phyloP scores from a whole-genome alignment of 2,888 invertebrate genomes.

The Ormyrus rosae region DNA sequence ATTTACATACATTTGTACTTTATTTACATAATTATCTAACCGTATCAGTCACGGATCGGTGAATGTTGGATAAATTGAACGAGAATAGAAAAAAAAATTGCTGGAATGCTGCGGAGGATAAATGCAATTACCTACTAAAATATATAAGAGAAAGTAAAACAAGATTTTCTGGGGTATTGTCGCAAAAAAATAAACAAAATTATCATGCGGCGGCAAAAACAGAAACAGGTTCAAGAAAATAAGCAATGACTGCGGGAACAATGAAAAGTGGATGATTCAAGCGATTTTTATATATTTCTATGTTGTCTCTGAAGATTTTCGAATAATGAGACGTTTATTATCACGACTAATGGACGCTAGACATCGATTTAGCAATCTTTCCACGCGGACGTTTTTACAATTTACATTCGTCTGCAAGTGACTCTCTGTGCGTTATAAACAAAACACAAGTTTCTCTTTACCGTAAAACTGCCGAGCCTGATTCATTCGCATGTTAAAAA shows the following conservation, averaged over 20 bases:
- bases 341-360: neutral
- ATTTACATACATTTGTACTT: constrained; percentile 41
- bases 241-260: constrained; percentile 42
- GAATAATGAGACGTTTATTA: constrained; percentile 11
- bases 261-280: constrained; percentile 36
- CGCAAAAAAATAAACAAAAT: constrained; percentile 51
- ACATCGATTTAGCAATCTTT: constrained; percentile 29
- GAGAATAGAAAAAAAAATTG: constrained; percentile 24
- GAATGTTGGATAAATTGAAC: constrained; percentile 24
- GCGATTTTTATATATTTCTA: constrained; percentile 14
- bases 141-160: constrained; percentile 46
- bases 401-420: neutral
- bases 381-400: neutral
- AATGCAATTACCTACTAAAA: constrained; percentile 52
- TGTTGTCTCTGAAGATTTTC: neutral
- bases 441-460: constrained; percentile 29
- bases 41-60: constrained; percentile 29
- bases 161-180: constrained; percentile 30
- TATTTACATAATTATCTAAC: constrained; percentile 51
- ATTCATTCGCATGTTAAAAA: constrained; percentile 16
- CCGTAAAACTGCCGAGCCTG: neutral
- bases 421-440: constrained; percentile 50
- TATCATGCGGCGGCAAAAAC: constrained; percentile 53
- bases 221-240: constrained; percentile 30
- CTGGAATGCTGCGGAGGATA: constrained; percentile 22